Evolutionary conservation across 2,113 vertebrate species (phyloP).

Genomic region (Tachysurus fulvidraco): DNA sequence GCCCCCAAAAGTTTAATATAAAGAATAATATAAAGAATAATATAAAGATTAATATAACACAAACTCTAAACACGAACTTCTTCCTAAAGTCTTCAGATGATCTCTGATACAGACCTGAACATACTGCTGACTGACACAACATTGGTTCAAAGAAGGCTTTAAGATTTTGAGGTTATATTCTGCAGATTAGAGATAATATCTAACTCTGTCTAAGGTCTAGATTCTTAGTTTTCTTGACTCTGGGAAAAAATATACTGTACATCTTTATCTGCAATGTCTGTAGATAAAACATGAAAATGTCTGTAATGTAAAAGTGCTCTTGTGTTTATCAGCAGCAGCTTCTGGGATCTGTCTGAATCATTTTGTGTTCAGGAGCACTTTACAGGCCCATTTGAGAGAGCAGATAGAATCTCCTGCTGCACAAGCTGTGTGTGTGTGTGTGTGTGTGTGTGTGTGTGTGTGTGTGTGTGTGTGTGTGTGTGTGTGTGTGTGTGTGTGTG

Average conservation of each 20-base stretch:
- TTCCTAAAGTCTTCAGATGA: too few relatives aligned
- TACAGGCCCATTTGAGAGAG: background rate
- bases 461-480: background rate
- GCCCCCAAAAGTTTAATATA: too few relatives aligned
- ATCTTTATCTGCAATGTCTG: background rate
- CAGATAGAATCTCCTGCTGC: slow-evolving; percentile 24
- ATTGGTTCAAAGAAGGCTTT: too few relatives aligned
- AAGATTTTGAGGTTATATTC: background rate
- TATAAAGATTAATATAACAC: too few relatives aligned
- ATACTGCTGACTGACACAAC: too few relatives aligned
- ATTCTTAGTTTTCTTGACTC: background rate
- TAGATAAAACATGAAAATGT: background rate
- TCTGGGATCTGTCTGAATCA: slow-evolving; percentile 9
- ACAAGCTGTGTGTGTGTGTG: slow-evolving; percentile 12
- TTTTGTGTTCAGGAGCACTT: slow-evolving; percentile 8
- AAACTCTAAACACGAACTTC: too few relatives aligned
- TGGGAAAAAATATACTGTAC: too few relatives aligned
- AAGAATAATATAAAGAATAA: too few relatives aligned
- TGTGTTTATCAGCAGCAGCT: slow-evolving; percentile 20
- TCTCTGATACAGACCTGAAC: too few relatives aligned
- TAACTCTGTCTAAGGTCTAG: background rate
- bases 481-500: background rate
- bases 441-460: slow-evolving; percentile 7
- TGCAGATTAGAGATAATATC: background rate
- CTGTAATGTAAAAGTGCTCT: background rate